Conservation (phyloP, 2,888 invertebrate genomes). For the Biston betularia region DNA sequence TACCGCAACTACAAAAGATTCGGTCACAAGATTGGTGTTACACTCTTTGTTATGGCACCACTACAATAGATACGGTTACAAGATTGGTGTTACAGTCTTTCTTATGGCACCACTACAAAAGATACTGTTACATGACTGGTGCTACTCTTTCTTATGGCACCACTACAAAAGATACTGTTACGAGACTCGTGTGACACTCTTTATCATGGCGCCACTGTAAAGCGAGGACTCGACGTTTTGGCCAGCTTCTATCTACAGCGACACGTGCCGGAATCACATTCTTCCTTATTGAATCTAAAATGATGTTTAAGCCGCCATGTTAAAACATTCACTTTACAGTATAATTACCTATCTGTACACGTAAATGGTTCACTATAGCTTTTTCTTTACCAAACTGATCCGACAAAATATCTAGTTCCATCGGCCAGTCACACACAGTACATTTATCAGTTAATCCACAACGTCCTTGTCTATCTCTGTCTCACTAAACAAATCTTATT, state of each 20-base stretch:
- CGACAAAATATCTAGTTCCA: neutral
- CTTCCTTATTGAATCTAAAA: conserved; percentile 12
- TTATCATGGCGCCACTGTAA: neutral
- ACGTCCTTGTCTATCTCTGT: neutral
- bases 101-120: neutral
- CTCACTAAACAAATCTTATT: conserved; percentile 7
- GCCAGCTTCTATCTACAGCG: conserved; percentile 32
- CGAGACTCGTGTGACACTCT: neutral
- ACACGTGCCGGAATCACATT: conserved; percentile 24
- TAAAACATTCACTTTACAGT: neutral
- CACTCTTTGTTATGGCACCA: neutral
- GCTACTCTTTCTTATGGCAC: neutral
- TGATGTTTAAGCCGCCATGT: conserved; percentile 4
- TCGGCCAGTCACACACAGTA: neutral
- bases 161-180: neutral
- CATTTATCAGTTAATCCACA: neutral
- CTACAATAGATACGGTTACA: no score
- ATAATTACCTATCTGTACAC: neutral
- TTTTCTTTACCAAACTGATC: no score
- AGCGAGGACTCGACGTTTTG: conserved; percentile 45
- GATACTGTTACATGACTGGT: neutral
- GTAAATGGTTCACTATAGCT: neutral
- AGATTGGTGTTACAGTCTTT: neutral
- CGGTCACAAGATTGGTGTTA: neutral
- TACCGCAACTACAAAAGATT: neutral